Conservation (phyloP, 2,888 invertebrate species). For the Ophion slaviceki region DNA sequence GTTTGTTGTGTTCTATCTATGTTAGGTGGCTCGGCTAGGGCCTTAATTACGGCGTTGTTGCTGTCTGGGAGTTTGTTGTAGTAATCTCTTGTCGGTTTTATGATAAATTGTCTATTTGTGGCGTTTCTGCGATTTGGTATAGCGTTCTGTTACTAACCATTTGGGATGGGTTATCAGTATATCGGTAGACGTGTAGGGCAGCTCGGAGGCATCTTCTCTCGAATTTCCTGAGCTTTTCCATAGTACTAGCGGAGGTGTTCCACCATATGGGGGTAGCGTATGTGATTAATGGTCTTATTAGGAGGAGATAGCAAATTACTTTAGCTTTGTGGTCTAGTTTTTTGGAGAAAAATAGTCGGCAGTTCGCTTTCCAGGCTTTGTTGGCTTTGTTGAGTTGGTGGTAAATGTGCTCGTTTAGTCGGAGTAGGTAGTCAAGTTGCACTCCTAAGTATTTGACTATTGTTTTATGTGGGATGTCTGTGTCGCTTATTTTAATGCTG, state of each 20-base stretch:
- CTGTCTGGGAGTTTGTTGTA: background rate
- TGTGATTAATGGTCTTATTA: background rate
- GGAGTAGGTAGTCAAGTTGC: too few species aligned
- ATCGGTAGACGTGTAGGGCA: background rate
- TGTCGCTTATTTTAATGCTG: too few species aligned
- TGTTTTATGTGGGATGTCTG: too few species aligned
- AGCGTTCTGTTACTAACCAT: slow-evolving; percentile 8
- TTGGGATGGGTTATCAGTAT: slow-evolving; percentile 4
- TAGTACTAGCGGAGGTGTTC: too few species aligned
- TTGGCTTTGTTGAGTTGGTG: too few species aligned
- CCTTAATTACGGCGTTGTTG: background rate
- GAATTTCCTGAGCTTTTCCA: background rate
- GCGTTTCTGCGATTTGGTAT: background rate
- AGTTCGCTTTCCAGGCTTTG: background rate
- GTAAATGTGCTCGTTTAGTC: too few species aligned
- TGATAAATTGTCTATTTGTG: too few species aligned
- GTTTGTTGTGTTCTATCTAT: background rate
- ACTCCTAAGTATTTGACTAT: too few species aligned
- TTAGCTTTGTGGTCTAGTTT: slow-evolving; percentile 11
- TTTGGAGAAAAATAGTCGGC: background rate
- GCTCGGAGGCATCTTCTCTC: background rate
- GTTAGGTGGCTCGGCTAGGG: background rate
- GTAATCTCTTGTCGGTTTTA: too few species aligned
- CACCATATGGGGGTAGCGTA: background rate
- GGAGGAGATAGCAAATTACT: background rate